These are phyloP conservation scores for Podiceps cristatus DNA, from an alignment of 2,113 vertebrate genomes.

Conservation along the genomic window DNA sequence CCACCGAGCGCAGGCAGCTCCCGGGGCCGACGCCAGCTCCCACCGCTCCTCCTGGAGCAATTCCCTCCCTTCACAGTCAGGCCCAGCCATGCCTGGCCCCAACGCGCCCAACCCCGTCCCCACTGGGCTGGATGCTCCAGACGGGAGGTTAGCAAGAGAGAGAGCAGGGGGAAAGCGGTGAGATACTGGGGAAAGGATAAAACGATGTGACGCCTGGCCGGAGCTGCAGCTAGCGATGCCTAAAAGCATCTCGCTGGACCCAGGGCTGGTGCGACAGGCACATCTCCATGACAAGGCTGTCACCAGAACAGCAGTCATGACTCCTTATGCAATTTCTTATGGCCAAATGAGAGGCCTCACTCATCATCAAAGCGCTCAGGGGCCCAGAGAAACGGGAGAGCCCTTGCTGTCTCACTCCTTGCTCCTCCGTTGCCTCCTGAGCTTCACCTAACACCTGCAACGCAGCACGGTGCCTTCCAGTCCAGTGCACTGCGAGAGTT, in stretches of 20 bases:
- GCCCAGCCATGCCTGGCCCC: not conserved
- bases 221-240: not conserved
- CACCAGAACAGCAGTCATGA: not conserved
- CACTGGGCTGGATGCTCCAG: not conserved
- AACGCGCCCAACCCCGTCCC: rapidly evolving
- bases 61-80: not conserved
- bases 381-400: not conserved
- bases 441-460: not conserved
- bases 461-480: not conserved
- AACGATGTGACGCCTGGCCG: not conserved
- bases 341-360: not conserved
- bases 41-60: not conserved
- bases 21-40: not conserved
- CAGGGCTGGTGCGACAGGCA: not conserved
- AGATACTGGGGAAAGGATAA: not conserved
- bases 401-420: not conserved
- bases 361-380: not conserved
- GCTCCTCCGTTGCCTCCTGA: not conserved
- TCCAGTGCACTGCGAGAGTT: rapidly evolving
- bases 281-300: not conserved
- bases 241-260: not conserved
- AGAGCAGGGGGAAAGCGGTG: not conserved
- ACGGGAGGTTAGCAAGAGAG: not conserved
- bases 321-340: not conserved
- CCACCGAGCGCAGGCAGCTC: not conserved